phyloP scores from a whole-genome alignment of 2,113 vertebrate genomes.

The Paradoxurus hermaphroditus region DNA sequence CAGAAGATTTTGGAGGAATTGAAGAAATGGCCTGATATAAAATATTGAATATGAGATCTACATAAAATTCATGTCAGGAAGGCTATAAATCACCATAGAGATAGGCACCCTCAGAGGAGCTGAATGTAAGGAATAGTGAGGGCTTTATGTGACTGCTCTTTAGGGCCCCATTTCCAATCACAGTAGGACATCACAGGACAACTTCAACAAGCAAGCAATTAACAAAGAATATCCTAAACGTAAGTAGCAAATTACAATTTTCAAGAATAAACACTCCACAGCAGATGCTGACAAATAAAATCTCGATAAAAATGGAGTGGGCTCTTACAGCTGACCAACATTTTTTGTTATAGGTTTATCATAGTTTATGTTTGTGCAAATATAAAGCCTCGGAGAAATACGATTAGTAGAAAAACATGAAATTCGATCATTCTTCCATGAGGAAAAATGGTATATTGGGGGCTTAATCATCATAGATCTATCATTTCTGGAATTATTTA shows the following conservation, averaged over 20 bases:
- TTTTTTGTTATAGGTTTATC: background rate
- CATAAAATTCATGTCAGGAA: background rate
- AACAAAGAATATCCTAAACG: background rate
- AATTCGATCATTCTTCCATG: background rate
- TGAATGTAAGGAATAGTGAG: background rate
- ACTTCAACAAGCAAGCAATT: background rate
- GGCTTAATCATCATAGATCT: background rate
- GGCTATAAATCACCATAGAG: rapidly evolving
- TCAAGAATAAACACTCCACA: background rate
- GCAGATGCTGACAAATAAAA: background rate
- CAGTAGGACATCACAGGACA: background rate
- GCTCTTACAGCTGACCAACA: rapidly evolving
- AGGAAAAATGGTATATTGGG: background rate
- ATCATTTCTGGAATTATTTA: background rate
- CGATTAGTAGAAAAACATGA: background rate
- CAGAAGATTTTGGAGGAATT: background rate
- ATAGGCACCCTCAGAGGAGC: background rate
- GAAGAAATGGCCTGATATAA: background rate
- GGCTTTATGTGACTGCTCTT: background rate
- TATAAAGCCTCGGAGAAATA: background rate
- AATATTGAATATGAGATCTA: background rate
- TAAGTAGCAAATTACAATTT: background rate
- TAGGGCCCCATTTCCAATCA: background rate
- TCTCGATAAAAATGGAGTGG: background rate
- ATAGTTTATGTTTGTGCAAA: background rate